phyloP scores from a whole-genome alignment of 2,113 vertebrate species.

The Notothenia rossii region DNA sequence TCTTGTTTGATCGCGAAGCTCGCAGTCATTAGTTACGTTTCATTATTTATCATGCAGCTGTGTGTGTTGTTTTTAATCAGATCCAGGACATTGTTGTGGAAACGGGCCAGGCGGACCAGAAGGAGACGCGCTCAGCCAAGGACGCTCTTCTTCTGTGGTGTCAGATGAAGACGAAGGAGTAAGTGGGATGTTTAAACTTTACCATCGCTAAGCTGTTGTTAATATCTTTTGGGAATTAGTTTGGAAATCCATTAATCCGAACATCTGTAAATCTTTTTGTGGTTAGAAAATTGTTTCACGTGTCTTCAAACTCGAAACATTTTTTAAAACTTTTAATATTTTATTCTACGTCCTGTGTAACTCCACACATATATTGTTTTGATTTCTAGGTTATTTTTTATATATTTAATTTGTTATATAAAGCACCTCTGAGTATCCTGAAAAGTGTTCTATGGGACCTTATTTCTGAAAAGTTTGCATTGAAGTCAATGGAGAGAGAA shows the following conservation, averaged over 20 bases:
- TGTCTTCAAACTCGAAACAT: neutral
- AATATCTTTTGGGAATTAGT: conserved; percentile 20
- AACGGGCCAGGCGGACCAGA: conserved; percentile 83
- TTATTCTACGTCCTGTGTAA: neutral
- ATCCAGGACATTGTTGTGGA: conserved; percentile 87
- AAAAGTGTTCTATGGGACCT: neutral
- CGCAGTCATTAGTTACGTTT: conserved; percentile 47
- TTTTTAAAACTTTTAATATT: neutral
- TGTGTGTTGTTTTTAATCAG: conserved; percentile 64
- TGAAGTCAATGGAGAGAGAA: too few relatives aligned
- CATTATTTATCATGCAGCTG: conserved; percentile 60
- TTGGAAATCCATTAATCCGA: neutral
- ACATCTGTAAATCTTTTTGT: conserved; percentile 3
- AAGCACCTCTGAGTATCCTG: neutral
- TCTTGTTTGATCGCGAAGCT: conserved; percentile 35
- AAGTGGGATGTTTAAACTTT: conserved; percentile 53
- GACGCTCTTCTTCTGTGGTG: conserved; percentile 87
- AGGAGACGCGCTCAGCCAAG: conserved; percentile 85
- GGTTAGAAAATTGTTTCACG: neutral
- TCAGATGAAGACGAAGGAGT: conserved; percentile 88
- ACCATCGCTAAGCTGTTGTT: conserved; percentile 40
- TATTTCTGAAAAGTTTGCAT: too few relatives aligned
- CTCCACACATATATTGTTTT: neutral
- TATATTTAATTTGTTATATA: neutral
- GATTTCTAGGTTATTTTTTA: neutral